Evolutionary conservation across 2,888 invertebrate species (phyloP).

Genomic region (Lasioglossum marginatum): DNA sequence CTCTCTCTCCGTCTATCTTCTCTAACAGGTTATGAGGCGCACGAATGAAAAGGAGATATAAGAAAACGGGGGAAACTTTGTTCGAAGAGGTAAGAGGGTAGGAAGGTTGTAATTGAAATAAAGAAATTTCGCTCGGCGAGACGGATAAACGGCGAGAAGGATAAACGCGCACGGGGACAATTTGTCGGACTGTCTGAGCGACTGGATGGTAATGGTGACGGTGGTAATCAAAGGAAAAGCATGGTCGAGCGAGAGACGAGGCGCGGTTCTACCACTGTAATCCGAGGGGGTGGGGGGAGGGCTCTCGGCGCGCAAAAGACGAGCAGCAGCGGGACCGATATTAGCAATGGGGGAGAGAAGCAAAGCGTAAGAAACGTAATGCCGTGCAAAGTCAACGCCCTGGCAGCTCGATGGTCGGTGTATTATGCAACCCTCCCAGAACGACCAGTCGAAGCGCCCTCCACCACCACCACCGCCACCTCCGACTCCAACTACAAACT

Average conservation of each 20-base stretch:
- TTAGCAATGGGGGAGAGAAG: constrained; percentile 61
- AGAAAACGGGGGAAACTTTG: neutral
- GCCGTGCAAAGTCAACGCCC: constrained; percentile 81
- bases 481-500: constrained; percentile 26
- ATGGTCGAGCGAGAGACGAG: constrained; percentile 14
- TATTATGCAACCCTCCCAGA: constrained; percentile 81
- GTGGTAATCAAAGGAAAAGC: constrained; percentile 28
- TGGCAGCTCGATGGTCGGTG: constrained; percentile 78
- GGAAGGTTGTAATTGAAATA: constrained; percentile 33
- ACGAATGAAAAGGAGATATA: neutral
- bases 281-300: constrained; percentile 11
- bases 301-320: constrained; percentile 35
- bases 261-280: constrained; percentile 19
- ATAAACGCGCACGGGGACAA: neutral
- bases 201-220: constrained; percentile 12
- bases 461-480: constrained; percentile 44
- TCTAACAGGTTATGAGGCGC: neutral
- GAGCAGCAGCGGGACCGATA: constrained; percentile 53
- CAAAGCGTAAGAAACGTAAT: constrained; percentile 68
- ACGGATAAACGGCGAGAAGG: neutral
- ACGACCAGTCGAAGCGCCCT: constrained; percentile 74
- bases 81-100: neutral
- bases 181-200: neutral
- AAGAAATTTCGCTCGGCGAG: constrained; percentile 11
- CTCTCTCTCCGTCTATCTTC: neutral